A percentile compares a stretch with the other conserved stretches of the same genome.
Conservation (phyloP, 2,888 invertebrate species). For the Chloroclystis v-ata region DNA sequence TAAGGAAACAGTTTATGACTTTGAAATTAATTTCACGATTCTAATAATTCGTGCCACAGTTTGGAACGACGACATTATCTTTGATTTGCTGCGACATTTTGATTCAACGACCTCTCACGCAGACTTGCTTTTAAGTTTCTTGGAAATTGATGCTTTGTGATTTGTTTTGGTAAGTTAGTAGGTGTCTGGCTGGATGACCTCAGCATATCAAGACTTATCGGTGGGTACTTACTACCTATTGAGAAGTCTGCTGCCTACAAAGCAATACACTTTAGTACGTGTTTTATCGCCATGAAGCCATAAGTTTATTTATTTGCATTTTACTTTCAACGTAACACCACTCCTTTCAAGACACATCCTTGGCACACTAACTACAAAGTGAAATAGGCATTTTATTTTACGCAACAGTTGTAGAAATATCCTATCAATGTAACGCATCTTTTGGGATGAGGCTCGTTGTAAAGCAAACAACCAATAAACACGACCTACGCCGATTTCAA, state of each 20-base stretch:
- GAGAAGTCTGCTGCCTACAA: slow-evolving; percentile 12
- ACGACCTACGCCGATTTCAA: slow-evolving; percentile 67
- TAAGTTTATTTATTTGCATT: slow-evolving; percentile 28
- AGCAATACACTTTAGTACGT: slow-evolving; percentile 25
- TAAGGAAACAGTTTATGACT: not conserved
- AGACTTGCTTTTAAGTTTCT: slow-evolving; percentile 26
- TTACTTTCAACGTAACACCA: slow-evolving; percentile 30
- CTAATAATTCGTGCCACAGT: slow-evolving; percentile 12
- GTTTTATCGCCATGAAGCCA: slow-evolving; percentile 28
- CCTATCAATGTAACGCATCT: slow-evolving; percentile 28
- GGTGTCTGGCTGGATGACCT: slow-evolving; percentile 17
- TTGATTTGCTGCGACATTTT: slow-evolving; percentile 24
- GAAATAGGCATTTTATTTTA: slow-evolving; percentile 26
- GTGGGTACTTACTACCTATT: not conserved
- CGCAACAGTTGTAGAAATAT: slow-evolving; percentile 28
- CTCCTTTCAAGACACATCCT: slow-evolving; percentile 28
- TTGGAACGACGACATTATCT: slow-evolving; percentile 13
- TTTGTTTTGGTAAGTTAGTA: slow-evolving; percentile 21
- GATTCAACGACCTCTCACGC: slow-evolving; percentile 20
- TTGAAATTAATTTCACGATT: slow-evolving; percentile 6
- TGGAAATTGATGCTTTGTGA: slow-evolving; percentile 25
- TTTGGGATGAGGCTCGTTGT: slow-evolving; percentile 38
- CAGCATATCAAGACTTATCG: slow-evolving; percentile 8
- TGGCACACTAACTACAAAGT: slow-evolving; percentile 30
- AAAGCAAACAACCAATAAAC: slow-evolving; percentile 56